These are phyloP conservation scores for Patella vulgata DNA, from an alignment of 1,140 invertebrate genomes.

Conservation along the genomic window DNA sequence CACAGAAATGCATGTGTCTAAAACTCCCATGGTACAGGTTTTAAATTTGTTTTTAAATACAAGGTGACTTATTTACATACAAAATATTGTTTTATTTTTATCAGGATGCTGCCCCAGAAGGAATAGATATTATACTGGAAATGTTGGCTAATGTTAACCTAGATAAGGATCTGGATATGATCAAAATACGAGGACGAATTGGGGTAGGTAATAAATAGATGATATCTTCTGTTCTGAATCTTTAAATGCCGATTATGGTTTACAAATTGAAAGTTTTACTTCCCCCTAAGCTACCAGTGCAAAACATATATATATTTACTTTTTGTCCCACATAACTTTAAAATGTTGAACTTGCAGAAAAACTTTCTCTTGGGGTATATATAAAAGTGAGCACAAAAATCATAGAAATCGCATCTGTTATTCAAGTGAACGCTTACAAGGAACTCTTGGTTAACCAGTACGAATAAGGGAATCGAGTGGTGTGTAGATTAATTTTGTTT, in stretches of 20 bases:
- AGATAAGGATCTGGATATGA: slow-evolving; percentile 68
- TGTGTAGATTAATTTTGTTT: too few relatives aligned
- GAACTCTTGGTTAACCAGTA: too few relatives aligned
- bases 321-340: too few relatives aligned
- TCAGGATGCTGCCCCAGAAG: slow-evolving; percentile 47
- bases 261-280: too few relatives aligned
- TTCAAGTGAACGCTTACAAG: too few relatives aligned
- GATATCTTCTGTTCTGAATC: not conserved
- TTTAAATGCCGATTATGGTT: not conserved
- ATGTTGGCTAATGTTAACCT: slow-evolving; percentile 73
- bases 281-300: too few relatives aligned
- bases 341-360: too few relatives aligned
- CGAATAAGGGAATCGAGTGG: too few relatives aligned
- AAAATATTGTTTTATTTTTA: not conserved
- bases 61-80: not conserved
- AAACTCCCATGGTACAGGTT: not conserved
- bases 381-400: too few relatives aligned
- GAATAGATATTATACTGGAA: slow-evolving; percentile 72
- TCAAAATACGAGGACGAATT: slow-evolving; percentile 67
- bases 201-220: slow-evolving; percentile 62
- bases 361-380: too few relatives aligned
- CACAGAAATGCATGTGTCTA: not conserved
- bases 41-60: not conserved
- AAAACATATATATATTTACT: too few relatives aligned
- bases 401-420: too few relatives aligned